A percentile compares a stretch with the other conserved stretches of the same genome.
Evolutionary conservation across 1,140 invertebrate species (phyloP).

Genomic region (Drosophila bocki): DNA sequence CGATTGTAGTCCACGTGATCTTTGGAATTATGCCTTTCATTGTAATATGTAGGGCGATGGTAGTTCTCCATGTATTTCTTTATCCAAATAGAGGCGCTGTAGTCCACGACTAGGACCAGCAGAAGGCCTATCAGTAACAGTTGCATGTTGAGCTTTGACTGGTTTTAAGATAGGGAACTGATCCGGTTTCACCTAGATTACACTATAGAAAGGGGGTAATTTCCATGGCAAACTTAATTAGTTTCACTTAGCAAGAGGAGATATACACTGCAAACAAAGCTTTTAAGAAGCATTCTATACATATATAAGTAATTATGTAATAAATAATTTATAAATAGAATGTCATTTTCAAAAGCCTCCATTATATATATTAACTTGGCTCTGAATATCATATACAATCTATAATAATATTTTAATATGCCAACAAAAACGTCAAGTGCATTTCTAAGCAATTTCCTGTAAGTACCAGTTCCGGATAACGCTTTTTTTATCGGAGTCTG

Average conservation of each 20-base stretch:
- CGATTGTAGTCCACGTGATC: conserved; percentile 54
- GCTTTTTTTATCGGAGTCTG: neutral
- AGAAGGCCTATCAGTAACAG: neutral
- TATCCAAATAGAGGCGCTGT: conserved; percentile 9
- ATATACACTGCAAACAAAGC: neutral
- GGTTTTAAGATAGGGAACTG: neutral
- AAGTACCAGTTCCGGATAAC: neutral
- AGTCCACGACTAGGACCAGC: conserved; percentile 3
- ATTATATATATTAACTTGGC: neutral
- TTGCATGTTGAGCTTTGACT: conserved; percentile 16
- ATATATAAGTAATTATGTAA: no score
- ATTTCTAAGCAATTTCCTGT: conserved; percentile 1
- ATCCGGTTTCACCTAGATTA: neutral
- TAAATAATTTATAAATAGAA: neutral
- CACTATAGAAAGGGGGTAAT: neutral
- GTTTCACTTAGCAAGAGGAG: neutral
- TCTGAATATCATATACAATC: neutral
- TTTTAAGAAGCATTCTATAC: no score
- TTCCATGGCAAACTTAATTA: conserved; percentile 12
- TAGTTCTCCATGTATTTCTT: conserved; percentile 48
- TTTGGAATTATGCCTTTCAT: conserved; percentile 5
- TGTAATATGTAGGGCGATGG: conserved; percentile 56
- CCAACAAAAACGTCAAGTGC: neutral
- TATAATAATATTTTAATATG: neutral
- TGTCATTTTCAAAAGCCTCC: no score